A percentile compares a stretch with the other conserved stretches of the same genome.
These are phyloP conservation scores for Vanessa cardui DNA, from an alignment of 2,888 invertebrate genomes.

Conservation along the genomic window DNA sequence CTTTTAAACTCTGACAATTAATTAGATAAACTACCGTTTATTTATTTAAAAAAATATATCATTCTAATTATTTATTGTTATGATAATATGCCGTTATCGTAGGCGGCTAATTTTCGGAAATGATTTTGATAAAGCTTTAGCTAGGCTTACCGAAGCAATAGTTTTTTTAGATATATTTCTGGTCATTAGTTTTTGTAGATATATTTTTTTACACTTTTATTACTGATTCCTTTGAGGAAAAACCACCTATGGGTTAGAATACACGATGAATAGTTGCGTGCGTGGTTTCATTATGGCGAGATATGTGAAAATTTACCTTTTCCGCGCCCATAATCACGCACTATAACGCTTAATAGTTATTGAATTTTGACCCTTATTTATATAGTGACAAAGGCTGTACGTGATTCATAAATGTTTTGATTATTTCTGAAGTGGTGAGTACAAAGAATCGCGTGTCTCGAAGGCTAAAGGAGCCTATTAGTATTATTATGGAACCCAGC, in stretches of 20 bases:
- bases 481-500: conserved; percentile 34
- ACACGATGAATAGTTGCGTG: conserved; percentile 60
- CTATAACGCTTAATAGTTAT: conserved; percentile 8
- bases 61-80: too few relatives aligned
- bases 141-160: too few relatives aligned
- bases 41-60: too few relatives aligned
- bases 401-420: conserved; percentile 8
- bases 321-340: conserved; percentile 54
- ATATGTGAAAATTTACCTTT: conserved; percentile 62
- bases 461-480: conserved; percentile 36
- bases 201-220: neutral
- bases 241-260: conserved; percentile 43
- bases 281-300: conserved; percentile 62
- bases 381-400: neutral
- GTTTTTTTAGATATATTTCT: neutral
- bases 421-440: conserved; percentile 4
- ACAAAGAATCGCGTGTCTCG: conserved; percentile 32
- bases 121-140: too few relatives aligned
- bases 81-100: too few relatives aligned
- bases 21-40: too few relatives aligned
- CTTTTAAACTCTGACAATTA: too few relatives aligned
- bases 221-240: neutral
- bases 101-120: too few relatives aligned
- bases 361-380: conserved; percentile 13
- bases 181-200: neutral